Conservation (phyloP, 2,888 invertebrate species). For the Morpho achilles region DNA sequence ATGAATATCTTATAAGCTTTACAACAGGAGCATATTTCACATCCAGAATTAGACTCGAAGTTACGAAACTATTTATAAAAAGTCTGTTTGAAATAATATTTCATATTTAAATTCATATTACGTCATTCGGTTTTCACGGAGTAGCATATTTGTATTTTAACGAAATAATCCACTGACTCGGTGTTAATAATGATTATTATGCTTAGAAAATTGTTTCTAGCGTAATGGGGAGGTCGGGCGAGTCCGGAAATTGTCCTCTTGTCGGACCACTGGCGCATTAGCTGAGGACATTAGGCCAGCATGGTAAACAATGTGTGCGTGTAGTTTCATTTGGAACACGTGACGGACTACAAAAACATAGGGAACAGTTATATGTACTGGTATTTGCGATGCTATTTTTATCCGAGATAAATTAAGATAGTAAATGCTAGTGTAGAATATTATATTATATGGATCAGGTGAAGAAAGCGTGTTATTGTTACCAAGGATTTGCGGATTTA, state of each 20-base stretch:
- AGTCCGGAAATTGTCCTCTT: slow-evolving; percentile 75
- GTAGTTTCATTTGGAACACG: slow-evolving; percentile 57
- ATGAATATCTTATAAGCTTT: too few species aligned
- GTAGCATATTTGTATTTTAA: slow-evolving; percentile 4
- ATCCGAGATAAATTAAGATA: too few species aligned
- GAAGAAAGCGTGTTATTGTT: too few species aligned
- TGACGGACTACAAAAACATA: slow-evolving; percentile 43
- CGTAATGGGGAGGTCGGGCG: slow-evolving; percentile 66
- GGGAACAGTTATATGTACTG: slow-evolving; percentile 24
- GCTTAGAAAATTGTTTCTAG: slow-evolving; percentile 68
- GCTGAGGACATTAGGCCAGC: slow-evolving; percentile 64
- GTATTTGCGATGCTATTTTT: slow-evolving; percentile 22
- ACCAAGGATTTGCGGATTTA: too few species aligned
- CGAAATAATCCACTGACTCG: slow-evolving; percentile 1
- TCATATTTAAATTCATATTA: neutral
- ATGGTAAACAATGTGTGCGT: slow-evolving; percentile 48
- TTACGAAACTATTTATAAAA: too few species aligned
- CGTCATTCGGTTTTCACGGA: slow-evolving; percentile 2
- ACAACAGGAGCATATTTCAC: too few species aligned
- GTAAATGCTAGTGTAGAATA: too few species aligned
- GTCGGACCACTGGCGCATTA: slow-evolving; percentile 66
- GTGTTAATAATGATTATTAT: slow-evolving; percentile 66
- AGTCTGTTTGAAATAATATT: too few species aligned
- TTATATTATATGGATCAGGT: too few species aligned
- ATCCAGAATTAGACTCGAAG: too few species aligned